Percentiles rank a stretch among this genome's conserved stretches.
phyloP scores from a whole-genome alignment of 2,888 invertebrate genomes.

The Dicranocentrus wangi region DNA sequence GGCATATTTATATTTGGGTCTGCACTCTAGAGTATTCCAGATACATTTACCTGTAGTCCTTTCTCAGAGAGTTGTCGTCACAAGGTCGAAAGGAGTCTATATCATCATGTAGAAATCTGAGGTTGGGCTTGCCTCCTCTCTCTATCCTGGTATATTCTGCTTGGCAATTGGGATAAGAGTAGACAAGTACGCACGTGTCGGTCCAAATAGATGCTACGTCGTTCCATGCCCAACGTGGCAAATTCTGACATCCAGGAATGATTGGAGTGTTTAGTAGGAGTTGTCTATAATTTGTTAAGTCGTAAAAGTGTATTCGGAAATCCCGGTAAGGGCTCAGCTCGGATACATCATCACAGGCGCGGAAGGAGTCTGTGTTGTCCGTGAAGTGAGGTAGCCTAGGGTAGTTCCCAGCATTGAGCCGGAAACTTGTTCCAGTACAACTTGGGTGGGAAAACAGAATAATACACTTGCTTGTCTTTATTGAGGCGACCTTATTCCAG shows the following conservation, averaged over 20 bases:
- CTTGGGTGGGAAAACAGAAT: neutral
- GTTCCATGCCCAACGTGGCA: neutral
- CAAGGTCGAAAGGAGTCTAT: neutral
- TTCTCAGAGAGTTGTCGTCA: neutral
- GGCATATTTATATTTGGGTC: too few relatives aligned
- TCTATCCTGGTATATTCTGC: neutral
- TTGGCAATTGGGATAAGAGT: constrained; percentile 12
- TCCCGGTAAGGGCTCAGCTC: neutral
- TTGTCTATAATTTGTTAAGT: neutral
- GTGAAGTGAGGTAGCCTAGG: neutral
- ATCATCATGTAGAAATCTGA: neutral
- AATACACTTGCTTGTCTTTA: neutral
- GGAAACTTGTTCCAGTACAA: neutral
- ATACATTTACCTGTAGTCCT: neutral
- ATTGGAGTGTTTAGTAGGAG: neutral
- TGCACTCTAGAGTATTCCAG: neutral
- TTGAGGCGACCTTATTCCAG: neutral
- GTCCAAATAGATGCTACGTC: neutral
- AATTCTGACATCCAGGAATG: neutral
- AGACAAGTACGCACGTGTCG: neutral
- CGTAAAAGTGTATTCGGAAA: neutral
- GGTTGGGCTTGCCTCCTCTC: neutral
- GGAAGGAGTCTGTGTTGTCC: neutral
- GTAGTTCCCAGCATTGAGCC: neutral
- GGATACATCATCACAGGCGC: neutral